Evolutionary conservation across 2,797 vertebrate species (phyloP), one percentile per base, ranked within the genome.

Genomic region (Echeneis naucrates): DNA sequence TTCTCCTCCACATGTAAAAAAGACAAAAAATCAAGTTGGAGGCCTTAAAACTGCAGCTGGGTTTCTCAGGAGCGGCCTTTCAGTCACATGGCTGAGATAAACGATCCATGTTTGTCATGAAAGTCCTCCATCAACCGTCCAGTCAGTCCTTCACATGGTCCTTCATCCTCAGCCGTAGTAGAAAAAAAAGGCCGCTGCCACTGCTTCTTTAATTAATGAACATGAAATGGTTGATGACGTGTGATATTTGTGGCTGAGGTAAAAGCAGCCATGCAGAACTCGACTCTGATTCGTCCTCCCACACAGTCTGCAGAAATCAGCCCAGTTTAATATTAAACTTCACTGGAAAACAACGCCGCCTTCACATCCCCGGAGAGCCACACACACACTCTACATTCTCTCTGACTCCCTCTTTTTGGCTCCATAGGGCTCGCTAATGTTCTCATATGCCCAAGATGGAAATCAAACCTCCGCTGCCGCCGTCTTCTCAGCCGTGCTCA

Each of bases 311-410:
- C n/a, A 42, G 48, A 64, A 53, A 64, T 54, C 74, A 38, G 32
- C 38, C 61, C 48, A 37, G 60, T 59, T 78, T 67, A 71, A 82
- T 78, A 77, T 77, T 58, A 75, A 69, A 13, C 62, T 51, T 57
- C 55, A 30, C 55, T 74, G 55, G 17, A 59, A 64, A 52, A 59
- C 48, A 48, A 17, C 23, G 35, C 81, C 24, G 19, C 63, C 78
- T 24, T 35, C 72, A 71, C 45, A 45, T 68, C 54, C 57, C 53
- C 58, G 62, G 69, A 60, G 47, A 74, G 12, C 10, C 32, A 54
- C 6, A 35, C 60, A 75, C 19, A 9, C 42, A n/a, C 19, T 19
- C 40, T 40, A 16, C 16, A 38, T 1, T 26, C 47, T 14, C 17
- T 11, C 17, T 32, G 17, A n/a, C 50, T 52, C 26, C 27, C 17